These are phyloP conservation scores for Oxygymnocypris stewartii DNA, from an alignment of 2,113 vertebrate species.

Conservation along the genomic window DNA sequence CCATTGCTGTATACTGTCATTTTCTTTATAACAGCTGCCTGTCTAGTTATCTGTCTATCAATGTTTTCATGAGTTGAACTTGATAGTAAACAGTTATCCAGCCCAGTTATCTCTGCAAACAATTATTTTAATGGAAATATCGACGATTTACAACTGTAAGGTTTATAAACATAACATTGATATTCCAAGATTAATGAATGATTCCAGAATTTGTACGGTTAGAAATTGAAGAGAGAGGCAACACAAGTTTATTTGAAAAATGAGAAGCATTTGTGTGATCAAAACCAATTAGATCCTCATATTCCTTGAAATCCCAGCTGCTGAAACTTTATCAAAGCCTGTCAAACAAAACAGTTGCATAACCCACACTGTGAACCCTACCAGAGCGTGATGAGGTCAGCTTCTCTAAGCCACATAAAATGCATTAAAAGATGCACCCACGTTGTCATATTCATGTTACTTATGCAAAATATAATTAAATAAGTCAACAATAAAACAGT, in stretches of 20 bases:
- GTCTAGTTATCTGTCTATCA: background rate
- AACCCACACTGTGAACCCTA: background rate
- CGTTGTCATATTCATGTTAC: background rate
- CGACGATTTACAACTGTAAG: background rate
- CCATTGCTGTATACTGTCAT: background rate
- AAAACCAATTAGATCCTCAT: background rate
- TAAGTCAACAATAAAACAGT: background rate
- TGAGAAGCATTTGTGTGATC: background rate
- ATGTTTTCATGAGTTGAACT: background rate
- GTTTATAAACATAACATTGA: background rate
- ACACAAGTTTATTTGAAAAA: background rate
- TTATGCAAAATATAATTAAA: too few relatives aligned
- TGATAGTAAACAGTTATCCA: slow-evolving; percentile 9
- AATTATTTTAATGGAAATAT: background rate
- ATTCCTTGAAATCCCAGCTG: background rate
- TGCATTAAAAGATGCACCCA: background rate
- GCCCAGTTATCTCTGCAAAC: background rate
- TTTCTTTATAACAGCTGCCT: background rate
- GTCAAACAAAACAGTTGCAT: background rate
- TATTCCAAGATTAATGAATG: background rate
- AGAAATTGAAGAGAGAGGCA: background rate
- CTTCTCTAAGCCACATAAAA: too few relatives aligned
- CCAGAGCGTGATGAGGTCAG: background rate
- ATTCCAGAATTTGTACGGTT: background rate
- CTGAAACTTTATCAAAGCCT: background rate